These are phyloP conservation scores for Patella ulyssiponensis DNA, from an alignment of 2,888 invertebrate species.

Conservation along the genomic window DNA sequence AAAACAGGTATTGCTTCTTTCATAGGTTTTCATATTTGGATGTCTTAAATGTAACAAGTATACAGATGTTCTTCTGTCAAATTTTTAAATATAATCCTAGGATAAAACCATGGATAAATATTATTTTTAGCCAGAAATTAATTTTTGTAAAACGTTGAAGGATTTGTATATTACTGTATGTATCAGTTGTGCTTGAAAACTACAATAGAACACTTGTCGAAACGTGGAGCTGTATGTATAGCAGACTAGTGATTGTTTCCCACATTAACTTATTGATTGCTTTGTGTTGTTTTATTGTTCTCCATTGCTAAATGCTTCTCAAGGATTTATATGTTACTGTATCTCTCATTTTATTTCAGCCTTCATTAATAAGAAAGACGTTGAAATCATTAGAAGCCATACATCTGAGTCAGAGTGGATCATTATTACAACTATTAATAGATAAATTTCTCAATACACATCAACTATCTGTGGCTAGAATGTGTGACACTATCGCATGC, in stretches of 20 bases:
- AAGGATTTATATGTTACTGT: neutral
- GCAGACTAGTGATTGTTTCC: neutral
- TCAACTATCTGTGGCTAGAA: conserved; percentile 79
- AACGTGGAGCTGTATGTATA: neutral
- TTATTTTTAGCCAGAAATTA: too few species aligned
- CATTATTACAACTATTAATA: conserved; percentile 78
- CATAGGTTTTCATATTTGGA: too few species aligned
- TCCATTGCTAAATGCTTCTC: too few species aligned
- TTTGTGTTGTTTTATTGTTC: neutral
- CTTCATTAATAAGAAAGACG: conserved; percentile 80
- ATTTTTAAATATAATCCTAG: too few species aligned
- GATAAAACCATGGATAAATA: too few species aligned
- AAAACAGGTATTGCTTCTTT: too few species aligned
- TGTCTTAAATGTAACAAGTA: too few species aligned
- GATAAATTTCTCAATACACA: conserved; percentile 80
- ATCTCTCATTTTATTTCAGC: conserved; percentile 71
- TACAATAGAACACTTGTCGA: too few species aligned
- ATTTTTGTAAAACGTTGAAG: too few species aligned
- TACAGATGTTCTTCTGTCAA: too few species aligned
- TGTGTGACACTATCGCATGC: conserved; percentile 83
- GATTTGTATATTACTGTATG: neutral
- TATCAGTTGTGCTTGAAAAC: conserved; percentile 1
- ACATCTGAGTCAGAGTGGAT: conserved; percentile 80
- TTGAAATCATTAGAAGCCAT: conserved; percentile 80
- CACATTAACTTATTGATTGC: neutral